Percentiles rank a stretch among this genome's conserved stretches.
phyloP scores from a whole-genome alignment of 2,888 invertebrate species.

The Eupithecia subumbrata region DNA sequence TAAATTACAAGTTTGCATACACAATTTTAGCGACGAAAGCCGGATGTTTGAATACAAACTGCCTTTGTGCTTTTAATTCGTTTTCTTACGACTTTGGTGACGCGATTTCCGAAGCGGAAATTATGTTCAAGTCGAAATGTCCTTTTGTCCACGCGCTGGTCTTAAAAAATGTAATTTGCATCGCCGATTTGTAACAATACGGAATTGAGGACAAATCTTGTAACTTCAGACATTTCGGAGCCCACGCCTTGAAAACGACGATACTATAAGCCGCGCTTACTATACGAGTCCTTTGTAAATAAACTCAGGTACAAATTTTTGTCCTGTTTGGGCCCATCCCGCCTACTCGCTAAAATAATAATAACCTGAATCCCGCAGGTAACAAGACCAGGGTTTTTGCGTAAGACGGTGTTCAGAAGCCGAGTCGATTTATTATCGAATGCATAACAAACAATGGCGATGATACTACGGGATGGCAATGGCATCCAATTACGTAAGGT shows the following conservation, averaged over 20 bases:
- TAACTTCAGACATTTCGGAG: slow-evolving; percentile 72
- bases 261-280: slow-evolving; percentile 48
- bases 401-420: slow-evolving; percentile 71
- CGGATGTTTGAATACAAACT: slow-evolving; percentile 80
- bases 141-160: slow-evolving; percentile 56
- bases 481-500: slow-evolving; percentile 33
- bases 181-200: slow-evolving; percentile 59
- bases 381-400: slow-evolving; percentile 72
- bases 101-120: slow-evolving; percentile 72
- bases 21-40: slow-evolving; percentile 58
- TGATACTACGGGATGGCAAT: slow-evolving; percentile 50
- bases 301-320: slow-evolving; percentile 76
- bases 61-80: slow-evolving; percentile 66
- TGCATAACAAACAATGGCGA: slow-evolving; percentile 67
- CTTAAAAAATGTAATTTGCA: slow-evolving; percentile 63
- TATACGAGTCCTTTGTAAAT: slow-evolving; percentile 72
- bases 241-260: slow-evolving; percentile 52
- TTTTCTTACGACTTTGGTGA: slow-evolving; percentile 59
- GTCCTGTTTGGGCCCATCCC: slow-evolving; percentile 68
- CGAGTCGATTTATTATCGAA: slow-evolving; percentile 64
- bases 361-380: slow-evolving; percentile 67
- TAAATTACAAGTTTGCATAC: slow-evolving; percentile 39
- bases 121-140: slow-evolving; percentile 61
- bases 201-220: slow-evolving; percentile 55
- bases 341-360: slow-evolving; percentile 77